Conservation (phyloP, 2,888 invertebrate species). For the Aporophyla lueneburgensis region DNA sequence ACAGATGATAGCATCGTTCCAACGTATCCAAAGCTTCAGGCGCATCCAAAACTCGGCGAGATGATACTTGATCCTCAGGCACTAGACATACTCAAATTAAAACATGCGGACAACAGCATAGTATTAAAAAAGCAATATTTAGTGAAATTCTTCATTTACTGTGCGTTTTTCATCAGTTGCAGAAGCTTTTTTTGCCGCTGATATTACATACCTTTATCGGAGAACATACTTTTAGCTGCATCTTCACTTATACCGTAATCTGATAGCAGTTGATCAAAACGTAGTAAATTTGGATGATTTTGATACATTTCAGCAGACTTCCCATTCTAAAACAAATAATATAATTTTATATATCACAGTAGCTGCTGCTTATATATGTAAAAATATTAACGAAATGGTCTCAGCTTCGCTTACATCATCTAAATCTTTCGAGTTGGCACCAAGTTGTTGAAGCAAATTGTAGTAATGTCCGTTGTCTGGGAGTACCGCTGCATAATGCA, state of each 20-base stretch:
- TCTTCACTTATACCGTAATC: conserved; percentile 93
- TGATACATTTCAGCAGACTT: conserved; percentile 95
- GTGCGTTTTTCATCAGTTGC: conserved; percentile 19
- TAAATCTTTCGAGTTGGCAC: conserved; percentile 95
- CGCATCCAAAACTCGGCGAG: conserved; percentile 93
- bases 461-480: conserved; percentile 97
- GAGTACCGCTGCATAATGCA: conserved; percentile 96
- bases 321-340: conserved; percentile 91
- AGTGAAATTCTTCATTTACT: conserved; percentile 34
- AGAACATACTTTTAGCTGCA: conserved; percentile 92
- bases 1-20: conserved; percentile 94
- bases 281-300: conserved; percentile 92
- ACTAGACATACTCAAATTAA: conserved; percentile 88
- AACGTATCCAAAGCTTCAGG: conserved; percentile 93
- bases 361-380: background rate
- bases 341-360: background rate
- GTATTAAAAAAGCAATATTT: conserved; percentile 40
- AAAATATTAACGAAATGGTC: too few relatives aligned
- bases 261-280: conserved; percentile 92
- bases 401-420: conserved; percentile 93
- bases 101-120: conserved; percentile 41
- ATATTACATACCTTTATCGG: conserved; percentile 93
- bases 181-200: conserved; percentile 18
- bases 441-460: conserved; percentile 95
- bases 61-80: conserved; percentile 94